A percentile compares a stretch with the other conserved stretches of the same genome.
Conservation (phyloP, 2,888 invertebrate species). For the Diarsia rubi region DNA sequence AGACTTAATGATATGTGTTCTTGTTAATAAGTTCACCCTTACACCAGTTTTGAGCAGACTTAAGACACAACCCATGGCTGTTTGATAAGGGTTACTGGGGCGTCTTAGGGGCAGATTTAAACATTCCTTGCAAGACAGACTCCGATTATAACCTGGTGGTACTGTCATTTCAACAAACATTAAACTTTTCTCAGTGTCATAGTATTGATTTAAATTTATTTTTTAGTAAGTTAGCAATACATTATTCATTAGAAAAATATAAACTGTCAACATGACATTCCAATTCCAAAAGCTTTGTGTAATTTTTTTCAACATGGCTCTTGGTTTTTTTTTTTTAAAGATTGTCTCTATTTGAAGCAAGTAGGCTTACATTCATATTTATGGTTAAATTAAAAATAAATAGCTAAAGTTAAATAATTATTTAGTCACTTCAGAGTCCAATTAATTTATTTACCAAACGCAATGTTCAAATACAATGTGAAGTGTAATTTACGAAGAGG, state of each 20-base stretch:
- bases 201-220: neutral
- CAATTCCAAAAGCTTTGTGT: constrained; percentile 40
- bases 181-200: neutral
- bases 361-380: neutral
- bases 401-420: neutral
- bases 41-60: constrained; percentile 61
- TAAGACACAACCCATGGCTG: constrained; percentile 52
- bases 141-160: neutral
- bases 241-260: constrained; percentile 27
- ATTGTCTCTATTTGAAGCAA: neutral
- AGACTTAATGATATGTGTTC: neutral
- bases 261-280: constrained; percentile 50
- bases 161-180: constrained; percentile 8
- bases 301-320: constrained; percentile 20
- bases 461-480: neutral
- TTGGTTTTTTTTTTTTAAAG: neutral
- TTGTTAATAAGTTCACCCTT: constrained; percentile 39
- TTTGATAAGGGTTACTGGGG: neutral
- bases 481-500: neutral
- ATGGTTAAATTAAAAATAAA: neutral
- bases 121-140: neutral
- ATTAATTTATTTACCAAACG: neutral
- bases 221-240: constrained; percentile 35
- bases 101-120: no score
- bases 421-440: neutral